A percentile compares a stretch with the other conserved stretches of the same genome.
phyloP scores from a whole-genome alignment of 2,113 vertebrate genomes.

The Candoia aspera region DNA sequence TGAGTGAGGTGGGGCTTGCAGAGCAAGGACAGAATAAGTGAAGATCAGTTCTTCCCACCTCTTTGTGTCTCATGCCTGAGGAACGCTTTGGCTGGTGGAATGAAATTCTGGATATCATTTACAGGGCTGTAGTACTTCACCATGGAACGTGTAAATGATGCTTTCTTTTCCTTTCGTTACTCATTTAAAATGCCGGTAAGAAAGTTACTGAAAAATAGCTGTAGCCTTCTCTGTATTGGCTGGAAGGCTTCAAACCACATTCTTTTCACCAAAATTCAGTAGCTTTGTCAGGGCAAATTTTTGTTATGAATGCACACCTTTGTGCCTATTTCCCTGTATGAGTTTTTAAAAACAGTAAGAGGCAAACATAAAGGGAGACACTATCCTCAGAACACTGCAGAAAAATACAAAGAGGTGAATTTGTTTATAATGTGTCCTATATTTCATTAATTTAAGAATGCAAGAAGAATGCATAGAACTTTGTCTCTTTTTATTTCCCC shows the following conservation, averaged over 20 bases:
- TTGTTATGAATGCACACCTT: neutral
- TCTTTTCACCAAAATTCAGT: neutral
- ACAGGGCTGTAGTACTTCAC: neutral
- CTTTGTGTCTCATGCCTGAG: neutral
- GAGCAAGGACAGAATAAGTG: neutral
- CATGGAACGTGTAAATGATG: neutral
- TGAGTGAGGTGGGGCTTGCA: neutral
- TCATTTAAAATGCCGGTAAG: neutral
- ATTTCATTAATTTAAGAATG: conserved; percentile 7
- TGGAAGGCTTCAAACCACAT: neutral
- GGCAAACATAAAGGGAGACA: neutral
- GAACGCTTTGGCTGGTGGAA: neutral
- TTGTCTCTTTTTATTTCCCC: conserved; percentile 7
- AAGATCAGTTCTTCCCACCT: too few relatives aligned
- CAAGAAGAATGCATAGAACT: conserved; percentile 15
- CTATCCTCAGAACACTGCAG: neutral
- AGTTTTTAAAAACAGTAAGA: neutral
- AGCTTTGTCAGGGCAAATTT: neutral
- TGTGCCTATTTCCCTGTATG: neutral
- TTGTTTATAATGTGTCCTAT: neutral
- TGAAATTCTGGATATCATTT: neutral
- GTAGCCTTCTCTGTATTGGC: neutral
- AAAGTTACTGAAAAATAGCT: neutral
- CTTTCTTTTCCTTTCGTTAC: neutral
- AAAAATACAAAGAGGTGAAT: neutral